Evolutionary conservation across 2,113 vertebrate species (phyloP).

Genomic region (Festucalex cinctus): DNA sequence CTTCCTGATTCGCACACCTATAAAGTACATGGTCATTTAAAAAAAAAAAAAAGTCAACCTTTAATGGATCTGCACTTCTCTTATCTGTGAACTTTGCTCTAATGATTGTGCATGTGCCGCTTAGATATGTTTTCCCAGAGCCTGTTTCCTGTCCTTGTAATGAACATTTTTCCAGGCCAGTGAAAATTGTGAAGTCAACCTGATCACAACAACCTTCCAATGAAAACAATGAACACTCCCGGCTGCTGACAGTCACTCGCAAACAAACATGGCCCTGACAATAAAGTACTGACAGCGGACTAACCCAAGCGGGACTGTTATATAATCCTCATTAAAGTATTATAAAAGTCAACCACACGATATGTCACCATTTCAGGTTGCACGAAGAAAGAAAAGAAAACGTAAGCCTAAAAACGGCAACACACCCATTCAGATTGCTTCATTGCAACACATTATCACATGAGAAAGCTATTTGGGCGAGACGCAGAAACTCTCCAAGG

Average conservation of each 20-base stretch:
- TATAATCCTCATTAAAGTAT: neutral
- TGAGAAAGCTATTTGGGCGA: conserved; percentile 37
- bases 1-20: neutral
- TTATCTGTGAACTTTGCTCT: conserved; percentile 10
- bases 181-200: neutral
- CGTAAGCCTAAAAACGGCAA: conserved; percentile 13
- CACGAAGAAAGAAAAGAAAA: conserved; percentile 8
- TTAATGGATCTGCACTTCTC: neutral
- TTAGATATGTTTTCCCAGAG: neutral
- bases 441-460: conserved; percentile 36
- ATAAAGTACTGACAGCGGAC: conserved; percentile 16
- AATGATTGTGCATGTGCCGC: neutral
- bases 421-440: conserved; percentile 43
- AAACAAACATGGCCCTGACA: conserved; percentile 37
- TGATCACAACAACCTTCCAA: neutral
- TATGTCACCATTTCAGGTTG: neutral
- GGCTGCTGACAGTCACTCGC: conserved; percentile 30
- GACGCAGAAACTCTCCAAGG: conserved; percentile 11
- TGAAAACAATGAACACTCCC: neutral
- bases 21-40: neutral
- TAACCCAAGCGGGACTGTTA: conserved; percentile 1
- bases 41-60: neutral
- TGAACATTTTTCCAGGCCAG: neutral
- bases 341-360: neutral
- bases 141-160: neutral